Conservation (phyloP, 2,888 invertebrate genomes). For the Lithophane ornitopus region DNA sequence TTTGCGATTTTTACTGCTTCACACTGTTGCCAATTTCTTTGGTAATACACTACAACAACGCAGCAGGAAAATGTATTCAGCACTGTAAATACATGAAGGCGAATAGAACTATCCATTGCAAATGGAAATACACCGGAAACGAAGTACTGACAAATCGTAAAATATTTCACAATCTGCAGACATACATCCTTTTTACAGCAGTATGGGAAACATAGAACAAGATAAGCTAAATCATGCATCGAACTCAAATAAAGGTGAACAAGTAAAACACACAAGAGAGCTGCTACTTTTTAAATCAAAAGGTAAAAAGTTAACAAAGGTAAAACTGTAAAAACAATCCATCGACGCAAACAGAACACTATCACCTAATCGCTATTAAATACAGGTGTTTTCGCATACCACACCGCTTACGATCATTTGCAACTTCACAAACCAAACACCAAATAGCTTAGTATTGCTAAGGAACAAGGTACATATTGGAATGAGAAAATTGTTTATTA, state of each 20-base stretch:
- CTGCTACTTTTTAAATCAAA: conserved; percentile 9
- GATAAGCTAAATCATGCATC: background rate
- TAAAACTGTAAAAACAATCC: conserved; percentile 38
- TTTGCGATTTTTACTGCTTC: conserved; percentile 62
- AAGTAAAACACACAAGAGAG: conserved; percentile 1
- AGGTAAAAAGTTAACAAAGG: conserved; percentile 32
- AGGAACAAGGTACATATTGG: conserved; percentile 78
- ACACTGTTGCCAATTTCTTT: conserved; percentile 54
- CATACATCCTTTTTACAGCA: background rate
- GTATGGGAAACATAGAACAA: background rate
- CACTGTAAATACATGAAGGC: conserved; percentile 29
- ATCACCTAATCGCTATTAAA: conserved; percentile 76
- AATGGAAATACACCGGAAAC: conserved; percentile 29
- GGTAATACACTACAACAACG: conserved; percentile 34
- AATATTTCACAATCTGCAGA: conserved; percentile 4
- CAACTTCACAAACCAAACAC: conserved; percentile 68
- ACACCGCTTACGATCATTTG: conserved; percentile 76
- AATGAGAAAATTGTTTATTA: conserved; percentile 72
- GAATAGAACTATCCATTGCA: conserved; percentile 26
- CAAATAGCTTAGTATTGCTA: conserved; percentile 72
- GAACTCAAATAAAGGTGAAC: conserved; percentile 1
- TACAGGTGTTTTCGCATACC: conserved; percentile 85
- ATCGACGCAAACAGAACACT: conserved; percentile 63
- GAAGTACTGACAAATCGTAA: conserved; percentile 11
- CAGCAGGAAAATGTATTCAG: conserved; percentile 44